Percentiles rank a stretch among this genome's conserved stretches.
Evolutionary conservation across 1,140 invertebrate species (phyloP).

Genomic region (Centruroides sculpturatus): DNA sequence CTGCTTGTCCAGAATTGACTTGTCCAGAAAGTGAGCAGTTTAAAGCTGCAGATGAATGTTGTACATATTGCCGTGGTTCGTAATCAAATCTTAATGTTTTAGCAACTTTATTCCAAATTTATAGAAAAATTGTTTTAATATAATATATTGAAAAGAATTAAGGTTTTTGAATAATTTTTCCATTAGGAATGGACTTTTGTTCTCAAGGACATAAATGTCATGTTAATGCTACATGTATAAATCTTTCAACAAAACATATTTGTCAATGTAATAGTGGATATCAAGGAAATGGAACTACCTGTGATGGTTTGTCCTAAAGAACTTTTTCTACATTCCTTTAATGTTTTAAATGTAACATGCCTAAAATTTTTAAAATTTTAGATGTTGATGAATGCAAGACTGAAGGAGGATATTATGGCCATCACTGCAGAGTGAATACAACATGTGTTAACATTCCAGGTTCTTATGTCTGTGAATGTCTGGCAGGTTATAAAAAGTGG

Average conservation of each 20-base stretch:
- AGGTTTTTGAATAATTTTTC: too few species aligned
- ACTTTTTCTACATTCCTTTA: conserved; percentile 1
- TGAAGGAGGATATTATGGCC: conserved; percentile 53
- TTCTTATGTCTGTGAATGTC: conserved; percentile 64
- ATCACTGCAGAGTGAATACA: conserved; percentile 65
- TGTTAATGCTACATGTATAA: conserved; percentile 65
- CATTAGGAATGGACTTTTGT: conserved; percentile 69
- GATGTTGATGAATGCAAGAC: conserved; percentile 67
- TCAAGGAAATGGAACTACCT: conserved; percentile 58
- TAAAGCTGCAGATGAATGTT: conserved; percentile 67
- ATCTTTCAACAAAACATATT: conserved; percentile 64
- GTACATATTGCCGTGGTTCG: conserved; percentile 75
- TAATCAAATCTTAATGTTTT: not conserved
- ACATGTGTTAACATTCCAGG: conserved; percentile 62
- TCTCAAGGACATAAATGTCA: conserved; percentile 64
- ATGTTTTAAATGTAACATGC: not conserved
- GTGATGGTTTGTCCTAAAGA: conserved; percentile 42
- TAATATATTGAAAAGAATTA: not conserved
- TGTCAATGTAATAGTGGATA: conserved; percentile 71
- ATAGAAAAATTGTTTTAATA: not conserved
- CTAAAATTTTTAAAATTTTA: conserved; percentile 27
- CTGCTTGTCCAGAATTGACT: conserved; percentile 58
- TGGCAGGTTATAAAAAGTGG: conserved; percentile 55
- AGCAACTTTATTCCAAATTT: not conserved
- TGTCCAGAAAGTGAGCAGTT: conserved; percentile 63